These are phyloP conservation scores for Augochlora pura DNA, from an alignment of 1,140 invertebrate species.

Conservation along the genomic window DNA sequence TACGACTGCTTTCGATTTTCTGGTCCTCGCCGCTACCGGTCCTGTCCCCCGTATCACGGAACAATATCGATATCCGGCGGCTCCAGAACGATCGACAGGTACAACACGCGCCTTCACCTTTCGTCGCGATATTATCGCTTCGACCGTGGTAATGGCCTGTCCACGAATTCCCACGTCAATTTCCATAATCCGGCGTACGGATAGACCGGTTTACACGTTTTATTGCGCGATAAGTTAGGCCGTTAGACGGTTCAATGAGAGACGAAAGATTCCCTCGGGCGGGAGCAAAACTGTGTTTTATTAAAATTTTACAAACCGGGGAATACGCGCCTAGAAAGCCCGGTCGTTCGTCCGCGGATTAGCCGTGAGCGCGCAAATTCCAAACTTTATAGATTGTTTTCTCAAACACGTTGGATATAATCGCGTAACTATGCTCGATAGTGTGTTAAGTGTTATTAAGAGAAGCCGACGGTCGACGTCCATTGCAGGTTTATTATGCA, in stretches of 20 bases:
- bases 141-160: not conserved
- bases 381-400: too few relatives aligned
- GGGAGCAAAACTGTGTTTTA: not conserved
- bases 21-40: not conserved
- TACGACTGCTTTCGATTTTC: conserved; percentile 15
- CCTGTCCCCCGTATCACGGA: not conserved
- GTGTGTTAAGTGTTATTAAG: too few relatives aligned
- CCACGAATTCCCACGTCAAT: conserved; percentile 7
- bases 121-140: not conserved
- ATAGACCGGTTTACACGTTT: not conserved
- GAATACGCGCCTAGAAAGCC: too few relatives aligned
- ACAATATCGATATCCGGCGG: not conserved
- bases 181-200: not conserved
- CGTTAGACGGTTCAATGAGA: not conserved
- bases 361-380: too few relatives aligned
- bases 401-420: too few relatives aligned
- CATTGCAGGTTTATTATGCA: too few relatives aligned
- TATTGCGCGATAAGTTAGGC: not conserved
- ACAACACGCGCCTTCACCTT: not conserved
- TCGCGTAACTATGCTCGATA: too few relatives aligned
- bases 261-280: not conserved
- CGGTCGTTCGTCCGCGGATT: too few relatives aligned
- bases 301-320: not conserved
- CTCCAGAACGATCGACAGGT: conserved; percentile 1
- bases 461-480: too few relatives aligned